Percentiles rank a stretch among this genome's conserved stretches.
These are phyloP conservation scores for Punctoribates punctum DNA, from an alignment of 2,888 invertebrate species.

Conservation along the genomic window DNA sequence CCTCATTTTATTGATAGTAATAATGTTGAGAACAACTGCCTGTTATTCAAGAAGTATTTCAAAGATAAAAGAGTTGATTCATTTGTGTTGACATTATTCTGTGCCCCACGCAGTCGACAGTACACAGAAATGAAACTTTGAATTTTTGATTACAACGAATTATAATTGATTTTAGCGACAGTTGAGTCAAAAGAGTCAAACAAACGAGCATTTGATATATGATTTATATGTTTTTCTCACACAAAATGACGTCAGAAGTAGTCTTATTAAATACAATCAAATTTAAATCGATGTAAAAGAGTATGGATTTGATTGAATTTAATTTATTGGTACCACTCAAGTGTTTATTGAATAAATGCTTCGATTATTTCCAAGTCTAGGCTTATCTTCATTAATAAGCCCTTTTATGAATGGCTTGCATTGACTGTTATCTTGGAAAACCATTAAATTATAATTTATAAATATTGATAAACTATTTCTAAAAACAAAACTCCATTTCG, in stretches of 20 bases:
- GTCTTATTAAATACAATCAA: neutral
- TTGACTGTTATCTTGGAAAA: no score
- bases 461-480: neutral
- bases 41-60: neutral
- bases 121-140: neutral
- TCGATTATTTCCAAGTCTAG: neutral
- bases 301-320: neutral
- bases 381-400: neutral
- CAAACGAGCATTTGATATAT: neutral
- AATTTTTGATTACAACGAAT: neutral
- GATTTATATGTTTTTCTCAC: conserved; percentile 1
- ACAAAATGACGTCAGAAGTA: neutral
- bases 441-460: neutral
- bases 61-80: neutral
- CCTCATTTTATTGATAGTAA: conserved; percentile 2
- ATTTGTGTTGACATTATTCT: neutral
- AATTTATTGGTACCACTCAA: conserved; percentile 4
- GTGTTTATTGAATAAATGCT: conserved; percentile 5
- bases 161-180: neutral
- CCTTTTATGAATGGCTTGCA: neutral
- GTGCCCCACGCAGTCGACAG: neutral
- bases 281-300: neutral
- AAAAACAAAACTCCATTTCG: no score
- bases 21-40: neutral
- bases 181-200: neutral